A percentile compares a stretch with the other conserved stretches of the same genome.
Evolutionary conservation across 2,113 vertebrate species (phyloP).

Genomic region (Saccopteryx bilineata): DNA sequence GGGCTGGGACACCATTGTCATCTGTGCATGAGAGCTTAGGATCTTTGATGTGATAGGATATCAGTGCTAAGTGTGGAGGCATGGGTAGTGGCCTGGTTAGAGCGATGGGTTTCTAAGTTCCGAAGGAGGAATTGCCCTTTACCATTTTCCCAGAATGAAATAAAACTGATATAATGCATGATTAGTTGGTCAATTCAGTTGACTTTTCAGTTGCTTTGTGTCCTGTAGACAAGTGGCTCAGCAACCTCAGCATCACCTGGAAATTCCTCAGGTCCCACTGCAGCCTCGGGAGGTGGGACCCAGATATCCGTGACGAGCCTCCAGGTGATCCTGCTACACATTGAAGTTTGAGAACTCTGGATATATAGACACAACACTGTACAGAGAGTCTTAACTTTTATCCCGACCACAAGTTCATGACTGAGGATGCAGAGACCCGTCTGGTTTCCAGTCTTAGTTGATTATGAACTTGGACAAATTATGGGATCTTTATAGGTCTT

Average conservation of each 20-base stretch:
- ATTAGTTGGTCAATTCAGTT: neutral
- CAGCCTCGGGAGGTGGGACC: neutral
- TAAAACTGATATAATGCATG: conserved; percentile 1
- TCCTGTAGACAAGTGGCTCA: neutral
- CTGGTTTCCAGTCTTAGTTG: neutral
- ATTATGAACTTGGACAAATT: neutral
- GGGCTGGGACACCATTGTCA: neutral
- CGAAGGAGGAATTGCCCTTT: neutral
- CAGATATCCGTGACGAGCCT: neutral
- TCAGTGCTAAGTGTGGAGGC: neutral
- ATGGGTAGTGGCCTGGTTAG: neutral
- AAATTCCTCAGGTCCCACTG: neutral
- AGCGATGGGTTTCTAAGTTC: conserved; percentile 17
- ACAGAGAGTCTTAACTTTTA: neutral
- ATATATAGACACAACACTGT: neutral
- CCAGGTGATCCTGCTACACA: neutral
- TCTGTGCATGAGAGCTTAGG: neutral
- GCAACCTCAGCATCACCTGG: neutral
- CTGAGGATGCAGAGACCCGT: neutral
- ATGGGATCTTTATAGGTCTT: conserved; percentile 1
- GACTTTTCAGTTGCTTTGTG: neutral
- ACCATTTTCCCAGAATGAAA: neutral
- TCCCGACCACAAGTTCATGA: neutral
- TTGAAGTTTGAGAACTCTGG: neutral
- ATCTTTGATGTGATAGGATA: neutral